Evolutionary conservation across 2,797 vertebrate genomes (phyloP).

Genomic region (Oreochromis grahami): DNA sequence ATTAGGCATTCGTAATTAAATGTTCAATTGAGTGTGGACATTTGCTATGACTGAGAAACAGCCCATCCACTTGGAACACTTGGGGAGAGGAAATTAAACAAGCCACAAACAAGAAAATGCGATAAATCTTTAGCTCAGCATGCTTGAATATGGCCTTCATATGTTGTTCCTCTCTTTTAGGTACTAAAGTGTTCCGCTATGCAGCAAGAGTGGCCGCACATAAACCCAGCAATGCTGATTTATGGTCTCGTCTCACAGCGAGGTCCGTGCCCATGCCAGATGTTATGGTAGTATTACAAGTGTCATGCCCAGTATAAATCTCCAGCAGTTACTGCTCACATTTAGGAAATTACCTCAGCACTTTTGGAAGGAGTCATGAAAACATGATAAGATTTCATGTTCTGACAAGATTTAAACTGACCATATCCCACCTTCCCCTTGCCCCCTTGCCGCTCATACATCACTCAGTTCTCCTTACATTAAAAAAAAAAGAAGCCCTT

Average conservation of each 20-base stretch:
- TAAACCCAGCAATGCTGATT: slow-evolving; percentile 63
- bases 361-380: slow-evolving; percentile 55
- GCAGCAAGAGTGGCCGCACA: slow-evolving; percentile 51
- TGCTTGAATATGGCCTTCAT: slow-evolving; percentile 43
- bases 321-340: slow-evolving; percentile 56
- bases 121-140: slow-evolving; percentile 25
- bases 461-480: slow-evolving; percentile 14
- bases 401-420: slow-evolving; percentile 46
- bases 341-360: slow-evolving; percentile 62
- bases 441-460: slow-evolving; percentile 1
- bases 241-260: slow-evolving; percentile 40
- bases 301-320: slow-evolving; percentile 69
- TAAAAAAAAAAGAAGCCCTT: background rate
- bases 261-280: slow-evolving; percentile 61
- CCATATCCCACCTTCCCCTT: background rate
- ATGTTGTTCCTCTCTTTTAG: slow-evolving; percentile 9
- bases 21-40: slow-evolving; percentile 48
- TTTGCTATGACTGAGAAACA: slow-evolving; percentile 38
- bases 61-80: slow-evolving; percentile 1
- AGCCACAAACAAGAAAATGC: slow-evolving; percentile 29
- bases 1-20: slow-evolving; percentile 58
- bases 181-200: slow-evolving; percentile 48
- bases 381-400: slow-evolving; percentile 61
- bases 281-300: slow-evolving; percentile 70
- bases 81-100: slow-evolving; percentile 26